Base-by-base conservation (phyloP, 2,797 vertebrate species). In the Apodemus agrarius region DNA sequence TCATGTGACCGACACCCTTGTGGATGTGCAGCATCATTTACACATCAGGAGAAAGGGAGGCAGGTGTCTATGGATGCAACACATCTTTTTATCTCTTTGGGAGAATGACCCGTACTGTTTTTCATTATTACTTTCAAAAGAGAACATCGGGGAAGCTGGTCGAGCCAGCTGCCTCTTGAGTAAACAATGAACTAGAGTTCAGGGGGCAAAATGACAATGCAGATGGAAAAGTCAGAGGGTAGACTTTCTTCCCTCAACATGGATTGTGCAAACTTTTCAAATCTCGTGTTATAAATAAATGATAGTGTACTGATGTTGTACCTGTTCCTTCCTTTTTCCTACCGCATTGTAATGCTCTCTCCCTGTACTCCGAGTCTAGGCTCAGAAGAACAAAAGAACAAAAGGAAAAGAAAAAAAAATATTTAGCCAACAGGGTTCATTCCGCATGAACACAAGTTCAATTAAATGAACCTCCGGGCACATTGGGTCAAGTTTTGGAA, bases 271-370 rank as follows among this genome's bases (percentile, higher is more conserved):
- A 95, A 95, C 72, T 83, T 94, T 91, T 93, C 31, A 61, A 94
- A 96, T 95, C 80, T 91, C 86, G 4, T 0, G 17, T 61, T 63
- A 91, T 82, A 93, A 95, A 96, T 96, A 97, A 93, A 85, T 52
- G n/a, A 89, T 69, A 61, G 0, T 37, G 11, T 29, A 65, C 10
- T 88, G 89, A 94, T 74, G 34, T 14, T 82, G 61, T 83, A 88
- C 26, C n/a, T 75, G 54, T 21, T 74, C 40, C 34, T 34, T 37
- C 40, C 34, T 81, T 95, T 10, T 69, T 78, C 21, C 59, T 8
- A 8, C 40, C 2, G 1, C 72, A 76, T 89, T 61, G n/a, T 67
- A 67, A 43, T 19, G 76, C 61, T 89, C 26, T 61, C 95, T 90
- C 37, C 76, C 49, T 52, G 40, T 37, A 65, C 26, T 37, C 19